These are phyloP conservation scores for Drosophila basisetae DNA, from an alignment of 2,888 invertebrate genomes.

Conservation along the genomic window DNA sequence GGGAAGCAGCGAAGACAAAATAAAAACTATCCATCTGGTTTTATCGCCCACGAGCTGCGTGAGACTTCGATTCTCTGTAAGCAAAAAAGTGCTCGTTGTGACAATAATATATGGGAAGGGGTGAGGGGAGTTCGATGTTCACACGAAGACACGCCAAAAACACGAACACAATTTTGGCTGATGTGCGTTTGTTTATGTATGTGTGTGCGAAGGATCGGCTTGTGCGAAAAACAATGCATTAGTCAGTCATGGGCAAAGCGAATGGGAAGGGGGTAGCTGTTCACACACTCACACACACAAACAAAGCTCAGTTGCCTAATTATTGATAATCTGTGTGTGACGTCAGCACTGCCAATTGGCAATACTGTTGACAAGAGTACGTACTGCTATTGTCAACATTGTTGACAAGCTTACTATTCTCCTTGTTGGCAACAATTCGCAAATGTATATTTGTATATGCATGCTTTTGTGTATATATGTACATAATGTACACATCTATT, in stretches of 20 bases:
- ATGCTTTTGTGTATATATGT: neutral
- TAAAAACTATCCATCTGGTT: neutral
- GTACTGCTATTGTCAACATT: conserved; percentile 1
- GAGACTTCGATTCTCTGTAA: no score
- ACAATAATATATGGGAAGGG: neutral
- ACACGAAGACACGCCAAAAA: neutral
- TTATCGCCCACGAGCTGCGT: no score
- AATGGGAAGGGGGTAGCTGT: neutral
- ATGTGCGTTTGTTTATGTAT: neutral
- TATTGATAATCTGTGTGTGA: neutral
- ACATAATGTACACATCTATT: conserved; percentile 15
- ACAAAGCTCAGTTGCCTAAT: neutral
- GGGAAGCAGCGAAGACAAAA: neutral
- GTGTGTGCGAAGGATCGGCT: neutral
- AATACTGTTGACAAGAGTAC: neutral
- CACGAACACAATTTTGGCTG: neutral
- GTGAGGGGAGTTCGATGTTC: neutral
- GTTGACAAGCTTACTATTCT: neutral
- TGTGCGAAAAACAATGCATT: neutral
- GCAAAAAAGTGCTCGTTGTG: neutral
- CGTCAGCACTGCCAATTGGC: neutral
- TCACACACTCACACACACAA: neutral
- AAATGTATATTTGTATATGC: neutral
- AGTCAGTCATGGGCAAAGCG: neutral
- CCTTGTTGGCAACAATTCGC: conserved; percentile 2